These are phyloP conservation scores for Maniola hyperantus DNA, from an alignment of 2,888 invertebrate genomes.

Conservation along the genomic window DNA sequence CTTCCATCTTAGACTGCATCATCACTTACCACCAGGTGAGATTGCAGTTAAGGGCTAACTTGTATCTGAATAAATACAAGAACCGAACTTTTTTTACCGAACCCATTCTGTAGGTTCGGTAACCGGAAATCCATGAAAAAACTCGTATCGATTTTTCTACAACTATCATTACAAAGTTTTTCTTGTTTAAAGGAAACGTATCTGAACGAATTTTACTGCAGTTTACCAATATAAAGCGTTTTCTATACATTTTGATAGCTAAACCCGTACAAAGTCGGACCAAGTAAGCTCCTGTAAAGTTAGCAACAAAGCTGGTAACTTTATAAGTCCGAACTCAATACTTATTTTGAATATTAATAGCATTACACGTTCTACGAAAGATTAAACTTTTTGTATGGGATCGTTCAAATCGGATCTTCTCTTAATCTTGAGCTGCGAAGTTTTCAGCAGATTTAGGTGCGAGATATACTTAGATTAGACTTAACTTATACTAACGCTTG, in stretches of 20 bases:
- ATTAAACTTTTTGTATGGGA: slow-evolving; percentile 6
- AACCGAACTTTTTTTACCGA: too few species aligned
- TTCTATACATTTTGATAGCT: background rate
- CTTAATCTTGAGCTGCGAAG: slow-evolving; percentile 22
- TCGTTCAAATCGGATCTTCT: slow-evolving; percentile 7
- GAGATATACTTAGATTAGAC: slow-evolving; percentile 27
- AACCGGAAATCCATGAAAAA: too few species aligned
- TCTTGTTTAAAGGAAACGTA: too few species aligned
- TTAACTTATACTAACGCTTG: background rate
- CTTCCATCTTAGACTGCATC: too few species aligned
- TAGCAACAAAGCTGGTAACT: background rate
- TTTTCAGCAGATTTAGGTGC: slow-evolving; percentile 31
- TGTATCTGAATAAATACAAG: too few species aligned
- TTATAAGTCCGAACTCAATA: background rate
- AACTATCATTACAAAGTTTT: too few species aligned
- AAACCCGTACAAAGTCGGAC: background rate
- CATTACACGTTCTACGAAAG: background rate
- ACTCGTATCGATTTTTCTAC: too few species aligned
- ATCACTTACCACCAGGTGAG: too few species aligned
- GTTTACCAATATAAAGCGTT: background rate
- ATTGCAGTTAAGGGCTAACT: too few species aligned
- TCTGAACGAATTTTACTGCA: too few species aligned
- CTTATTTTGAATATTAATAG: background rate
- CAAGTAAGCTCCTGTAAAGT: background rate
- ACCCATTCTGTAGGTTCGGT: too few species aligned